Conservation (phyloP, 2,797 vertebrate species). For the Ctenochaetus hawaiiensis region DNA sequence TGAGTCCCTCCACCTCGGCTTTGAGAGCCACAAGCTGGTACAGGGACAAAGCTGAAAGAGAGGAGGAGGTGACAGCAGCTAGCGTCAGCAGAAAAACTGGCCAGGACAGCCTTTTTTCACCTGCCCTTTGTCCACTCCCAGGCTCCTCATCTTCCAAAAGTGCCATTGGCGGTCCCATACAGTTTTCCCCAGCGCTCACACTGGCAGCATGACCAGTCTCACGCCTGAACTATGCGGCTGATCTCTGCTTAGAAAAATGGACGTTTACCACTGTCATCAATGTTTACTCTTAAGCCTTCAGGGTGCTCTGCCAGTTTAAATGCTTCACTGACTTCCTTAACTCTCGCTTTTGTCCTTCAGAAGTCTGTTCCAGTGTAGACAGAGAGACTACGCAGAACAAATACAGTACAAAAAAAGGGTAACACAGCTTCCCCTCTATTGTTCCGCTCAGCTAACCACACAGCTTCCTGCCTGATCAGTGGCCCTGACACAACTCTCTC, state of each 20-base stretch:
- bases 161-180: slow-evolving; percentile 54
- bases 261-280: slow-evolving; percentile 12
- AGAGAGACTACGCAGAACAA: slow-evolving; percentile 51
- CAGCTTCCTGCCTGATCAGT: slow-evolving; percentile 73
- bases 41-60: slow-evolving; percentile 88
- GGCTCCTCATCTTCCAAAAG: slow-evolving; percentile 35
- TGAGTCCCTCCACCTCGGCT: slow-evolving; percentile 89
- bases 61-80: slow-evolving; percentile 88
- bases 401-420: slow-evolving; percentile 44
- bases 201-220: slow-evolving; percentile 59
- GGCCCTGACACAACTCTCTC: slow-evolving; percentile 7
- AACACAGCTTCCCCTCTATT: slow-evolving; percentile 72
- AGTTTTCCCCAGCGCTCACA: slow-evolving; percentile 43
- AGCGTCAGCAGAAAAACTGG: slow-evolving; percentile 82
- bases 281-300: background rate
- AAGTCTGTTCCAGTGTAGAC: slow-evolving; percentile 24
- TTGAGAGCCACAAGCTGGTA: slow-evolving; percentile 89
- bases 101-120: slow-evolving; percentile 73
- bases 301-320: background rate
- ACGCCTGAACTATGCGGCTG: background rate
- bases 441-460: slow-evolving; percentile 76
- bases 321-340: slow-evolving; percentile 27
- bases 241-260: background rate
- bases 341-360: slow-evolving; percentile 50
- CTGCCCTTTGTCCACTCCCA: slow-evolving; percentile 32